Evolutionary conservation across 1,140 invertebrate species (phyloP).

Genomic region (Limonius californicus): DNA sequence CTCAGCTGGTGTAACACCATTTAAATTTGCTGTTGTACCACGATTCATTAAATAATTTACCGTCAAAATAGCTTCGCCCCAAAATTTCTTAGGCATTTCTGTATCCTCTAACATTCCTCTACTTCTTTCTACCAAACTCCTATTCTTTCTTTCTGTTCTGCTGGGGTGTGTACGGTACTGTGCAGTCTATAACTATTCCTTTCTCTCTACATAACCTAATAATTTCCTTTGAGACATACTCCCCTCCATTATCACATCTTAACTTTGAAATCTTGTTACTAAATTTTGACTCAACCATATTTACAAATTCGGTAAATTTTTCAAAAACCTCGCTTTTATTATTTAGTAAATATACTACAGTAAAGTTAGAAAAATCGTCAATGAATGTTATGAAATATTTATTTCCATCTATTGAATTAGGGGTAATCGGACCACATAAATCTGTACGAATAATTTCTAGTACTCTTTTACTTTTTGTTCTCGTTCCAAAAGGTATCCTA

Average conservation of each 20-base stretch:
- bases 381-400: constrained; percentile 46
- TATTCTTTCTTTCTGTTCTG: constrained; percentile 42
- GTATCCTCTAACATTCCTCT: constrained; percentile 34
- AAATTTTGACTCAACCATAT: neutral
- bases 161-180: constrained; percentile 41
- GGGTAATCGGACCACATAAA: constrained; percentile 44
- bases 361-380: constrained; percentile 44
- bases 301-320: constrained; percentile 36
- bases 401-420: constrained; percentile 33
- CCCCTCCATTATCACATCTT: constrained; percentile 37
- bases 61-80: constrained; percentile 34
- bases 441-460: constrained; percentile 43
- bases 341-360: constrained; percentile 38
- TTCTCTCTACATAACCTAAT: constrained; percentile 32
- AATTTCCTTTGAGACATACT: constrained; percentile 35
- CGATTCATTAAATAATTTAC: constrained; percentile 25
- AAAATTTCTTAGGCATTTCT: constrained; percentile 26
- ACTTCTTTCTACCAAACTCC: constrained; percentile 26
- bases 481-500: constrained; percentile 4
- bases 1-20: constrained; percentile 40
- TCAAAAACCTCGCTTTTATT: constrained; percentile 37
- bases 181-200: constrained; percentile 38
- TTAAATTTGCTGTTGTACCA: constrained; percentile 2
- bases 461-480: constrained; percentile 20
- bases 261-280: constrained; percentile 32